phyloP scores from a whole-genome alignment of 2,113 vertebrate genomes.

The Delphinus delphis region DNA sequence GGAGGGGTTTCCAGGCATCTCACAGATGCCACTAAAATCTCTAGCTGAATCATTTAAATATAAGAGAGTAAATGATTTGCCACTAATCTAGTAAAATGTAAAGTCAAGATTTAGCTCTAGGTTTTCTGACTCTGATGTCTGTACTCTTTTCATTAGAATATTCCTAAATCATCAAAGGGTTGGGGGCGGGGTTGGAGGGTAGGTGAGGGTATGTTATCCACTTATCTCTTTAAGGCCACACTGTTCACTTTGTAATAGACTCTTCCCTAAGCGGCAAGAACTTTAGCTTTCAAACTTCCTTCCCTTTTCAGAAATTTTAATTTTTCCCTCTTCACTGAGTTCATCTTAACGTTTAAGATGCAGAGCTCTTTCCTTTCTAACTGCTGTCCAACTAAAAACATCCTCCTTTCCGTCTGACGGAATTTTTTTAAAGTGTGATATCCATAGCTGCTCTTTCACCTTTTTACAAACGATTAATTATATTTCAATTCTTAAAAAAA shows the following conservation, averaged over 20 bases:
- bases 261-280: background rate
- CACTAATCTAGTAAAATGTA: background rate
- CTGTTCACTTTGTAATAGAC: background rate
- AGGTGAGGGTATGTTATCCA: background rate
- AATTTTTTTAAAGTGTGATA: background rate
- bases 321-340: background rate
- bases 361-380: background rate
- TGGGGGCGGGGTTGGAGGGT: background rate
- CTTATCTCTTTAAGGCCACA: background rate
- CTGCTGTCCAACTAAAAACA: background rate
- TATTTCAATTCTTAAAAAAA: background rate
- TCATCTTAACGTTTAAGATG: background rate
- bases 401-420: background rate
- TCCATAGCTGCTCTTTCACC: background rate
- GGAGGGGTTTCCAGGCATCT: background rate
- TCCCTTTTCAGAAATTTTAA: background rate
- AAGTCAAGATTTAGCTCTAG: background rate
- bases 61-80: background rate
- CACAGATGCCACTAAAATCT: background rate
- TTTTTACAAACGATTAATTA: background rate
- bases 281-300: background rate
- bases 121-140: background rate
- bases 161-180: background rate
- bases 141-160: background rate
- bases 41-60: conserved; percentile 8